These are phyloP conservation scores for Paedocypris micromegethes DNA, from an alignment of 2,797 vertebrate genomes.

Conservation along the genomic window DNA sequence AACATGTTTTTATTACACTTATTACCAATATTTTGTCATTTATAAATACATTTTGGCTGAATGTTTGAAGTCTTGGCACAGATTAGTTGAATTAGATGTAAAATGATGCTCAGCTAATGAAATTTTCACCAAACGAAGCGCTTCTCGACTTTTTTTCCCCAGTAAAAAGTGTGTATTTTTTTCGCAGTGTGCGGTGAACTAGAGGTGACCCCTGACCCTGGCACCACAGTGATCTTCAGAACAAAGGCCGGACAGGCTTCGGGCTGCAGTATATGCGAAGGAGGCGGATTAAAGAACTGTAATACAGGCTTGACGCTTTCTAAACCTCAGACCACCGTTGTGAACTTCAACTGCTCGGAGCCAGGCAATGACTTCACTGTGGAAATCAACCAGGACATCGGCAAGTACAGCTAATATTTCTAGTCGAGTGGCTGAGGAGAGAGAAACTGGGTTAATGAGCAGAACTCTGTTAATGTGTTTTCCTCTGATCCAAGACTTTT, in stretches of 20 bases:
- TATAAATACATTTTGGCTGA: too few relatives aligned
- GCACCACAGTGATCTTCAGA: constrained; percentile 53
- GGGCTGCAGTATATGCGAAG: constrained; percentile 59
- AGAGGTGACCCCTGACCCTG: constrained; percentile 49
- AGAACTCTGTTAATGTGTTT: too few relatives aligned
- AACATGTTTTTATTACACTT: too few relatives aligned
- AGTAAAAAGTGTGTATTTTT: not conserved
- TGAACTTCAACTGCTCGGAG: constrained; percentile 63
- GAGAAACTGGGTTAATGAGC: too few relatives aligned
- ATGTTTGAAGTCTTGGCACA: too few relatives aligned
- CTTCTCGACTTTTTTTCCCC: too few relatives aligned
- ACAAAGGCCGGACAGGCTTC: not conserved
- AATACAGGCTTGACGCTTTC: rapidly evolving
- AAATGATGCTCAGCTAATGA: too few relatives aligned
- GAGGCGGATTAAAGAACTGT: constrained; percentile 45
- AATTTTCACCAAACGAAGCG: too few relatives aligned
- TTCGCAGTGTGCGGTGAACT: constrained; percentile 52
- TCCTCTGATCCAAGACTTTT: too few relatives aligned
- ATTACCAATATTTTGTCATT: too few relatives aligned
- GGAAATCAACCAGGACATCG: constrained; percentile 62
- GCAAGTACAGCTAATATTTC: constrained; percentile 46
- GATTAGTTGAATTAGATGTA: too few relatives aligned
- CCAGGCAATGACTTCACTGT: constrained; percentile 62
- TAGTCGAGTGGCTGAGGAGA: not conserved
- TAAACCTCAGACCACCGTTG: constrained; percentile 27